Evolutionary conservation across 2,797 vertebrate species (phyloP), one percentile per base, ranked within the genome.

Genomic region (Chanos chanos): DNA sequence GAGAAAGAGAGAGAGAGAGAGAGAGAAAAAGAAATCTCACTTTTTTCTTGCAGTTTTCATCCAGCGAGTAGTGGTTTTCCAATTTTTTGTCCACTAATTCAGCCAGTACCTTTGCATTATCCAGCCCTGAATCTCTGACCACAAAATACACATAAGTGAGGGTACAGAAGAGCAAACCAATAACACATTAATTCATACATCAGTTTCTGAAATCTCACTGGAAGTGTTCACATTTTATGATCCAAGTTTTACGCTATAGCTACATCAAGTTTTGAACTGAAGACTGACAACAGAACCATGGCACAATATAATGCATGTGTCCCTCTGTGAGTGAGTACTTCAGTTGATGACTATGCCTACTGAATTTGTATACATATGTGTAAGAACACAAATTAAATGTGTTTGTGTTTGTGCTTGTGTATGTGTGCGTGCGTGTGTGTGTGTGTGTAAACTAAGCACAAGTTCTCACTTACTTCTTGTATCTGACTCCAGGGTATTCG

Each of bases 401-500:
- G 34, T 2, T n/a, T n/a, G n/a, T n/a, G n/a, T n/a, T n/a, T n/a
- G n/a, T n/a, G n/a, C n/a, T n/a, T n/a, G n/a, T n/a, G n/a, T n/a
- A n/a, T n/a, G n/a, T 7, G 4, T 16, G 16, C 5, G 10, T 7
- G 13, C 8, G 30, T 36, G 24, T 6, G 21, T 39, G 12, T 9
- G 19, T 5, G 7, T 18, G n/a, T 3, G 16, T 4, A 3, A 19
- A 25, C 7, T 28, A 25, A 33, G 18, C 12, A 18, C 13, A 12
- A 10, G 12, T 25, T 15, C 45, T 27, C 30, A 55, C 84, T 83
- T 80, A 97, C 94, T 88, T 94, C 81, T 88, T 96, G 64, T 93
- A 99, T 77, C 94, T 76, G 63, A 99, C 86, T 21, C 95, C 96
- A 5, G 97, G 97, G 71, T 97, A 93, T 77, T 98, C 96, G 7